Conservation (phyloP, 1,140 invertebrate genomes). For the Varroa destructor region DNA sequence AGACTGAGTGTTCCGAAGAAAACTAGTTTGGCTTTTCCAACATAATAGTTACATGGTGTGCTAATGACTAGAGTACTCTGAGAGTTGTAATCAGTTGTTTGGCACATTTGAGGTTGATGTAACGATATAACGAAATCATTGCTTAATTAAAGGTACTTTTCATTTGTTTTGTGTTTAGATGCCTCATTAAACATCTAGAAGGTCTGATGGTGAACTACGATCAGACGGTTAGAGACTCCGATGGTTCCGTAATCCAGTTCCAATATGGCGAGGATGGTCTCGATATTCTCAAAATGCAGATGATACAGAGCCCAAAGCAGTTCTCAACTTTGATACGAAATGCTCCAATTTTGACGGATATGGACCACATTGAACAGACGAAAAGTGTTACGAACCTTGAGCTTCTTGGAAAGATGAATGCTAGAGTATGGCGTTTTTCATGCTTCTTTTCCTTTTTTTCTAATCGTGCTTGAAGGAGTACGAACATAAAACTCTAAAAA, state of each 20-base stretch:
- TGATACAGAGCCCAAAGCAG: constrained; percentile 57
- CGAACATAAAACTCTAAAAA: too few relatives aligned
- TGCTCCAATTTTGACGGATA: constrained; percentile 49
- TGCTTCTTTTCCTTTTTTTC: too few relatives aligned
- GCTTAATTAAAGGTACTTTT: too few relatives aligned
- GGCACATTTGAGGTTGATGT: too few relatives aligned
- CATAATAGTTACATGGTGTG: too few relatives aligned
- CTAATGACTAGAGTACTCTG: too few relatives aligned
- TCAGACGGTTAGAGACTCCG: constrained; percentile 82
- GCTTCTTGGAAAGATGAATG: constrained; percentile 41
- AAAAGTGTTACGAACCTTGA: constrained; percentile 44
- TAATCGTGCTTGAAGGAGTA: too few relatives aligned
- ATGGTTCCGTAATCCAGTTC: constrained; percentile 86
- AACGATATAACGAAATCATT: too few relatives aligned
- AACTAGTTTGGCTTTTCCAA: too few relatives aligned
- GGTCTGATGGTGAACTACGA: constrained; percentile 81
- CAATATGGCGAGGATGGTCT: constrained; percentile 96
- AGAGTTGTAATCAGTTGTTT: too few relatives aligned
- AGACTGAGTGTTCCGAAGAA: too few relatives aligned
- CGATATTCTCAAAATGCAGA: constrained; percentile 74
- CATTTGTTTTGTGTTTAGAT: constrained; percentile 39
- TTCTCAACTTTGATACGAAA: constrained; percentile 71
- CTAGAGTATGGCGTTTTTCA: constrained; percentile 36
- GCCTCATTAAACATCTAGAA: constrained; percentile 94
- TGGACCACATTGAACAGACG: constrained; percentile 47